Base-by-base conservation (phyloP, 2,888 invertebrate genomes). In the Ochlodes sylvanus region DNA sequence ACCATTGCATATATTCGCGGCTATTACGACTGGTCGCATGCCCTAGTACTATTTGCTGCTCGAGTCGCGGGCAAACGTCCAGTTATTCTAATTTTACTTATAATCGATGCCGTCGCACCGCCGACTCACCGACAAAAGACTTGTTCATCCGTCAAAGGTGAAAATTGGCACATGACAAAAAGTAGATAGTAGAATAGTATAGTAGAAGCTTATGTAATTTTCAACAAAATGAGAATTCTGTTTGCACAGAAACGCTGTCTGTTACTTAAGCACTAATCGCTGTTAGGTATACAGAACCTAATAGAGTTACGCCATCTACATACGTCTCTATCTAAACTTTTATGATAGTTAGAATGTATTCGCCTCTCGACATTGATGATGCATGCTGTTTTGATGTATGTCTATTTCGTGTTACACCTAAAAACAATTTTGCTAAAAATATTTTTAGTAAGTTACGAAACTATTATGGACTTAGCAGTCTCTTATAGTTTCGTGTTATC, bases 31-130 rank as follows among this genome's bases (percentile, higher is more conserved):
- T 91, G 90, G 91, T 92, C 89, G 92, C 92, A 91, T 92, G 92
- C 91, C 91, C 92, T 92, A 92, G 92, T 92, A 92, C 91, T 92
- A 93, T 92, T 92, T 91, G 90, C 81, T 89, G 88, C 91, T 85
- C 86, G 80, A 79, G 80, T 82, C 81, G 81, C 90, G 92, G 92
- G 92, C 93, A 93, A 84, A 80, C 90, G 92, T 91, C 93, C 92
- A 93, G 92, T 92, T 92, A 90, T 90, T 92, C 93, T 93, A 93
- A 92, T 88, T 93, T 91, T 92, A 93, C 85, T 84, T 89, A 91
- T 90, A 92, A 92, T 93, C 92, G 92, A 93, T 91, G 90, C 86
- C 86, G 87, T 82, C 86, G 87, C 88, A 88, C 87, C 86, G 87
- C 77, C 83, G 83, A 81, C 88, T 89, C 84, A 84, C 86, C 87